Evolutionary conservation across 2,797 vertebrate genomes (phyloP), one percentile per base, ranked within the genome.

Genomic region (Gymnothorax javanicus): DNA sequence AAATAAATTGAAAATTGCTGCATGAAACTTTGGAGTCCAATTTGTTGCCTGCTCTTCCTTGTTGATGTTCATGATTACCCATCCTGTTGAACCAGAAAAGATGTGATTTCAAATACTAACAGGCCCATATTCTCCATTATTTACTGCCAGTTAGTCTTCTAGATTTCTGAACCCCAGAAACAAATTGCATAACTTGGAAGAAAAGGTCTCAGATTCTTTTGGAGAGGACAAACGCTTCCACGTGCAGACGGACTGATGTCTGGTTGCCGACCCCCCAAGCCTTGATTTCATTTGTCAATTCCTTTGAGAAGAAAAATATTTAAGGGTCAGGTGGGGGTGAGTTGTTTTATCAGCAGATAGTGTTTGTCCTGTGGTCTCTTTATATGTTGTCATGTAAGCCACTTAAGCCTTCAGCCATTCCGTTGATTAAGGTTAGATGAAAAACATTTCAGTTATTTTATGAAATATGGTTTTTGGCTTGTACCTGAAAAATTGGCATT

Each of bases 161-260:
- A 54, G 83, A 89, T 43, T 89, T 79, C 59, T 90, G 86, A 89
- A 89, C 81, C 54, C 13, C 2, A 62, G 56, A 89, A 94, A 88
- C 15, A 43, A 81, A 89, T 95, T 92, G 90, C 89, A 84, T 91
- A 94, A 94, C 88, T 77, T 75, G 69, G 71, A 86, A 52, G 88
- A 90, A 89, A 91, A 87, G 59, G 58, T 57, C 79, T 82, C 60
- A 33, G 69, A 52, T 91, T 90, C 87, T 69, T 91, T 89, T 87
- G 87, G 87, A 88, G 85, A 87, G 79, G 90, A 85, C 69, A 90
- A 93, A 87, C 33, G 75, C 62, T 91, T 91, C 91, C 90, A 92
- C 93, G 87, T 92, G 90, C 89, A 86, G 86, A 91, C 89, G 57
- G 88, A 54, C 79, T 82, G 87, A 85, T 87, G 73, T 89, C 67